Evolutionary conservation across 2,113 vertebrate species (phyloP).

Genomic region (Todiramphus saurophagus): DNA sequence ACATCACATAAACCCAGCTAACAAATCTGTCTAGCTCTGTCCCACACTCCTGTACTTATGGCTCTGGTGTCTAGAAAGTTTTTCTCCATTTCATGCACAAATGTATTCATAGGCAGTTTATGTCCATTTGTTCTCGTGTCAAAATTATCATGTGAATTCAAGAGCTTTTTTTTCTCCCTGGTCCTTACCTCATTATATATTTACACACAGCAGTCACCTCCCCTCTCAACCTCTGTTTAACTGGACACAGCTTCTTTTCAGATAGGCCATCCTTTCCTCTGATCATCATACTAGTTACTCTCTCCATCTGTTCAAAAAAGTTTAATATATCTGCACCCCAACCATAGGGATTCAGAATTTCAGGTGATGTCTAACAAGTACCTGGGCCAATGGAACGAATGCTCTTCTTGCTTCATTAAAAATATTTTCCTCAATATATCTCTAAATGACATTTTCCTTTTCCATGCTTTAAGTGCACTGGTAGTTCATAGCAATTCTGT

Average conservation of each 20-base stretch:
- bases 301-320: background rate
- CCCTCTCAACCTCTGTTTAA: background rate
- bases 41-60: background rate
- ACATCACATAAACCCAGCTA: background rate
- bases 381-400: background rate
- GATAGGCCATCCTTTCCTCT: background rate
- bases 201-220: background rate
- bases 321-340: background rate
- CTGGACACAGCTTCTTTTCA: background rate
- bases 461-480: background rate
- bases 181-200: background rate
- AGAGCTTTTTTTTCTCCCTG: background rate
- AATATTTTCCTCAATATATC: background rate
- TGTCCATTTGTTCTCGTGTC: background rate
- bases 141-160: constrained; percentile 6
- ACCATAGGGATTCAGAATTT: background rate
- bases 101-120: background rate
- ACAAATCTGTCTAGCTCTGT: background rate
- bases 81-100: background rate
- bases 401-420: background rate
- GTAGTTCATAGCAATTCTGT: background rate
- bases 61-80: background rate
- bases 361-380: background rate
- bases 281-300: background rate
- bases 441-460: constrained; percentile 3